These are phyloP conservation scores for Gallinago nigripennis DNA, from an alignment of 2,797 vertebrate genomes.

Conservation along the genomic window DNA sequence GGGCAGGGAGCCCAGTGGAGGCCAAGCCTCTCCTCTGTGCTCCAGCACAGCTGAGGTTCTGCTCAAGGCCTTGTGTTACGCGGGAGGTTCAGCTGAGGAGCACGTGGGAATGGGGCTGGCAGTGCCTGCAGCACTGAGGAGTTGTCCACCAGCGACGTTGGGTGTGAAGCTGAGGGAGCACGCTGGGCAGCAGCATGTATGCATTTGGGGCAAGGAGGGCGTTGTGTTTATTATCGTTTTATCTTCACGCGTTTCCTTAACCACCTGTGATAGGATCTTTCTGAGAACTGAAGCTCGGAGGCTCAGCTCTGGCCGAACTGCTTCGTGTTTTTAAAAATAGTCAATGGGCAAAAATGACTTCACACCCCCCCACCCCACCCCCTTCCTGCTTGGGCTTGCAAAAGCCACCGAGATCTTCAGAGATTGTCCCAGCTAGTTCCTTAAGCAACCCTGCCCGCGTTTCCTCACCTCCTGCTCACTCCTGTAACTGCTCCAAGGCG, in stretches of 20 bases:
- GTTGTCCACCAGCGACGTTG: fast-evolving
- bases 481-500: neutral
- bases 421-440: neutral
- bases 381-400: neutral
- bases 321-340: neutral
- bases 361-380: too few species aligned
- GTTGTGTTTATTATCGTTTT: fast-evolving
- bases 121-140: neutral
- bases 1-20: neutral
- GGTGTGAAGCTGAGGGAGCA: neutral
- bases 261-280: neutral
- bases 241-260: neutral
- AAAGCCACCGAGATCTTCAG: neutral
- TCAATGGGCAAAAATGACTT: neutral
- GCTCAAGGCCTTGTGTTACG: neutral
- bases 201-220: fast-evolving
- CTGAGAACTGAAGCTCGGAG: neutral
- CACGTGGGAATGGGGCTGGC: neutral
- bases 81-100: neutral
- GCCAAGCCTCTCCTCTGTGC: neutral
- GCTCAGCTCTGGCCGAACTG: fast-evolving
- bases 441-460: neutral
- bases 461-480: neutral
- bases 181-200: neutral
- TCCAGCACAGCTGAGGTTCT: neutral